Conservation (phyloP, 2,888 invertebrate genomes). For the Phyto melanocephala region DNA sequence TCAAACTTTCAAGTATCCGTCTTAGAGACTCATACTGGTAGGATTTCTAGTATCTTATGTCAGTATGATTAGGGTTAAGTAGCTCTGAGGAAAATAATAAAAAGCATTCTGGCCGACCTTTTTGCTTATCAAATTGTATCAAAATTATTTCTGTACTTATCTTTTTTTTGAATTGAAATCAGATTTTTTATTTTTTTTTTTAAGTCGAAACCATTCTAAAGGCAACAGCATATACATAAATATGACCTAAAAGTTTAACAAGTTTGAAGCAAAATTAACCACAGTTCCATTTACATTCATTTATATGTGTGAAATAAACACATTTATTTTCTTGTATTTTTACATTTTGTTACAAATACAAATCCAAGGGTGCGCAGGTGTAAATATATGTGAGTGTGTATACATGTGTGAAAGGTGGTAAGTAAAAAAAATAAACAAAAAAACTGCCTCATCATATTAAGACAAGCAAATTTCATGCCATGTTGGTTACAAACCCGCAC, state of each 20-base stretch:
- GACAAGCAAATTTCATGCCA: slow-evolving; percentile 42
- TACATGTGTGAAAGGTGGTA: slow-evolving; percentile 15
- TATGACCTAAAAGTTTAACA: not conserved
- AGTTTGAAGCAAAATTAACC: not conserved
- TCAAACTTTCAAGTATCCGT: too few relatives aligned
- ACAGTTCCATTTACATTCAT: not conserved
- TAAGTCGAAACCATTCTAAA: too few relatives aligned
- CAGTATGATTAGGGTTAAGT: too few relatives aligned
- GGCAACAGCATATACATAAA: not conserved
- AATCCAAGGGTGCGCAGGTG: not conserved
- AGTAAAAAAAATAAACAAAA: too few relatives aligned
- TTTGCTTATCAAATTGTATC: too few relatives aligned
- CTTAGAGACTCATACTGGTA: too few relatives aligned
- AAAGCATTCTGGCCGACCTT: too few relatives aligned
- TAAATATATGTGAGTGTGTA: not conserved
- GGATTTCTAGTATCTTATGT: too few relatives aligned
- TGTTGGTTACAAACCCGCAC: not conserved
- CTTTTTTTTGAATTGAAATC: too few relatives aligned
- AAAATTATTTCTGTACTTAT: too few relatives aligned
- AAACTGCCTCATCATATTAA: slow-evolving; percentile 34
- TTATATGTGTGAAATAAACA: not conserved
- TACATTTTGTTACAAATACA: not conserved
- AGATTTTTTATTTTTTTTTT: too few relatives aligned
- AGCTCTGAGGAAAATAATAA: too few relatives aligned
- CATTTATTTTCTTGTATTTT: not conserved